Percentiles rank a stretch among this genome's conserved stretches.
phyloP scores from a whole-genome alignment of 2,113 vertebrate genomes.

The Dasypus novemcinctus region DNA sequence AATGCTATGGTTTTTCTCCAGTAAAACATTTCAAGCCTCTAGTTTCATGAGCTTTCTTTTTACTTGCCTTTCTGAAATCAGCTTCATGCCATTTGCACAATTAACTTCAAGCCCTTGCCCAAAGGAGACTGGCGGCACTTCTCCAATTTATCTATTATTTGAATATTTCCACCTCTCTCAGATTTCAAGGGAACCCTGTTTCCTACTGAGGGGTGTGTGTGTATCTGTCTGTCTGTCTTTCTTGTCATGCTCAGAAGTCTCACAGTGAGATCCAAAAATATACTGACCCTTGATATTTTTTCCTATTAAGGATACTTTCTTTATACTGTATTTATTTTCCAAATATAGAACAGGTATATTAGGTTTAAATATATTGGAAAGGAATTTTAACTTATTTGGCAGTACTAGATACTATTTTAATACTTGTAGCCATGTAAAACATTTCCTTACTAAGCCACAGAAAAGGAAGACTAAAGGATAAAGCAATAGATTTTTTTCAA shows the following conservation, averaged over 20 bases:
- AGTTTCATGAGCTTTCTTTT: slow-evolving; percentile 61
- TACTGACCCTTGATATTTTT: slow-evolving; percentile 38
- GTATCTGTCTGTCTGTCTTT: background rate
- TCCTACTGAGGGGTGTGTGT: background rate
- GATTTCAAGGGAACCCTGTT: slow-evolving; percentile 43
- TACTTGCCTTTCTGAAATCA: slow-evolving; percentile 55
- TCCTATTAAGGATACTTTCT: background rate
- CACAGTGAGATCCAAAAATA: slow-evolving; percentile 36
- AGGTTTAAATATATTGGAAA: slow-evolving; percentile 67
- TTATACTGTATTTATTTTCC: slow-evolving; percentile 62
- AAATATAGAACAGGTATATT: slow-evolving; percentile 60
- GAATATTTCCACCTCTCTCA: background rate
- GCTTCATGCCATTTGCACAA: slow-evolving; percentile 43
- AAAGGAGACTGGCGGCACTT: background rate
- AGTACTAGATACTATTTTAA: slow-evolving; percentile 52
- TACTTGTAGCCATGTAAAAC: slow-evolving; percentile 44
- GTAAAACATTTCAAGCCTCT: slow-evolving; percentile 73
- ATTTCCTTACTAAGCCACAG: slow-evolving; percentile 52
- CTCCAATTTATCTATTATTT: background rate
- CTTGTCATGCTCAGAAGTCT: slow-evolving; percentile 12
- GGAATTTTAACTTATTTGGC: slow-evolving; percentile 65
- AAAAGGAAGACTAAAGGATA: slow-evolving; percentile 45
- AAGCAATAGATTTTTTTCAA: slow-evolving; percentile 38
- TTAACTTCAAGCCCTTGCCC: slow-evolving; percentile 40
- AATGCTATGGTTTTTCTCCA: slow-evolving; percentile 74